Percentiles rank a stretch among this genome's conserved stretches.
These are phyloP conservation scores for Cariama cristata DNA, from an alignment of 2,113 vertebrate species.

Conservation along the genomic window DNA sequence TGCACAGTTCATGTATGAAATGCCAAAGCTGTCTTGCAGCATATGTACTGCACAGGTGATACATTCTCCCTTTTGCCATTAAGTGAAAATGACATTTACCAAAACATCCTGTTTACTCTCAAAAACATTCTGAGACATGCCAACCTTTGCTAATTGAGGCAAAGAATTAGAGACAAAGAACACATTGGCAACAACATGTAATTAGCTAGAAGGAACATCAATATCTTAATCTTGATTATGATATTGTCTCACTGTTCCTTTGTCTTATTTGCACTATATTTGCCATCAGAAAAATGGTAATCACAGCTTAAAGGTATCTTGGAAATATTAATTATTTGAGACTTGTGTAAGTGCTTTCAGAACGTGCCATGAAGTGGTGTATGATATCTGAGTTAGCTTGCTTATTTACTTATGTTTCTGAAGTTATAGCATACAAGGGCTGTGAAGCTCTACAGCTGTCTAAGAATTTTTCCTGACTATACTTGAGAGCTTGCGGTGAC, in stretches of 20 bases:
- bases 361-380: background rate
- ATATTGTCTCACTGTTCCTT: background rate
- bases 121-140: background rate
- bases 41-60: background rate
- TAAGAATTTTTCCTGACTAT: background rate
- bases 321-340: background rate
- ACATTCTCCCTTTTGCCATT: background rate
- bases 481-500: background rate
- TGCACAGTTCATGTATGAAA: background rate
- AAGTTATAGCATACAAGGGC: background rate
- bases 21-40: background rate
- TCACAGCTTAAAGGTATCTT: background rate
- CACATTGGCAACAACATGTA: background rate
- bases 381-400: background rate
- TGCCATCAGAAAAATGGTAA: background rate
- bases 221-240: background rate
- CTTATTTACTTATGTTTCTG: background rate
- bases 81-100: background rate
- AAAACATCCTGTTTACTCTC: background rate
- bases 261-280: background rate
- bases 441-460: background rate
- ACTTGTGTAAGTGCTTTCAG: background rate
- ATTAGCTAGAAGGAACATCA: background rate
- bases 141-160: background rate
- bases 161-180: background rate